Evolutionary conservation across 1,140 invertebrate species (phyloP).

Genomic region (Philotrypesis tridentata): DNA sequence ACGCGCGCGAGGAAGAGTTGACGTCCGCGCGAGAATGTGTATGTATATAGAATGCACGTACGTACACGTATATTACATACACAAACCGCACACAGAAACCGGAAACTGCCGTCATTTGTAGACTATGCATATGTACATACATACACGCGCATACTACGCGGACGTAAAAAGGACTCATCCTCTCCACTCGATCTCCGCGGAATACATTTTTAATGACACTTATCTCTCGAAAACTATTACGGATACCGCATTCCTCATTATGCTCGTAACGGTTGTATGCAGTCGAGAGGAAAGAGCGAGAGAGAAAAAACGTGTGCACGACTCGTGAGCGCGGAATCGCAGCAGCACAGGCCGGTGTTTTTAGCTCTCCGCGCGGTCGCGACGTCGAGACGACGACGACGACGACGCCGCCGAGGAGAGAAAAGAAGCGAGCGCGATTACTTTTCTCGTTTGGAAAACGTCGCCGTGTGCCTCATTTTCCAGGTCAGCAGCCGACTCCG

Average conservation of each 20-base stretch:
- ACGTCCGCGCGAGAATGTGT: no score
- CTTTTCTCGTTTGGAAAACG: slow-evolving; percentile 10
- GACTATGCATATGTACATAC: no score
- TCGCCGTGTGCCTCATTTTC: background rate
- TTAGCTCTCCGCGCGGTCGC: no score
- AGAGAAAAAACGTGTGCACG: background rate
- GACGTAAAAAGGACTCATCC: background rate
- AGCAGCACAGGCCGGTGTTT: no score
- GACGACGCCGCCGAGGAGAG: background rate
- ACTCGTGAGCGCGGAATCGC: background rate
- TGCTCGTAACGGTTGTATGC: background rate
- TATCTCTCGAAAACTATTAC: slow-evolving; percentile 28
- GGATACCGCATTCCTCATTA: slow-evolving; percentile 4
- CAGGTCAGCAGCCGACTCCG: background rate
- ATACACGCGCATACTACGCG: no score
- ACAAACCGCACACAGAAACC: no score
- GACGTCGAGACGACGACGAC: no score
- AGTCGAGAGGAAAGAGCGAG: no score
- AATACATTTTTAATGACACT: slow-evolving; percentile 8
- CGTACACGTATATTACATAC: no score
- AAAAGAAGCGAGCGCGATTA: background rate
- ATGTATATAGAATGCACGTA: no score
- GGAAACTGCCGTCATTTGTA: background rate
- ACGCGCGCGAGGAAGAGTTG: no score
- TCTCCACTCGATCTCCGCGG: background rate